A percentile compares a stretch with the other conserved stretches of the same genome.
Evolutionary conservation across 2,797 vertebrate species (phyloP).

Genomic region (Melanotaenia parkinsoni): DNA sequence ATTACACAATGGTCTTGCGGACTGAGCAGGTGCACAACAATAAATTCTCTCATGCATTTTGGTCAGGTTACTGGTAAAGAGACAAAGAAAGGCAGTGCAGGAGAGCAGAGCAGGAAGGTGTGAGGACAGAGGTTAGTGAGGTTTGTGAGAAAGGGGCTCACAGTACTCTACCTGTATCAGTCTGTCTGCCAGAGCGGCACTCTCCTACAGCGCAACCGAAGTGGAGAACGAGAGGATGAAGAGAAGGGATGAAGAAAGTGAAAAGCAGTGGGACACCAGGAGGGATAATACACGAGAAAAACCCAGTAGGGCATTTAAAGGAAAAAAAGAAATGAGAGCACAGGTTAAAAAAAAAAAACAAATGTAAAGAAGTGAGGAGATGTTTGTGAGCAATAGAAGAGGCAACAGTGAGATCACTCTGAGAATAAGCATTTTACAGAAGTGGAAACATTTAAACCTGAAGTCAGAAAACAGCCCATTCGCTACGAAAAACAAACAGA

Average conservation of each 20-base stretch:
- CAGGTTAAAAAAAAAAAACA: conserved; percentile 34
- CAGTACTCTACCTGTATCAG: conserved; percentile 95
- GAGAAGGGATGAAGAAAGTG: conserved; percentile 68
- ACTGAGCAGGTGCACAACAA: conserved; percentile 10
- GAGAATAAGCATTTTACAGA: conserved; percentile 32
- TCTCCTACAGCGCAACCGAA: conserved; percentile 87
- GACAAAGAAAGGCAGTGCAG: conserved; percentile 33
- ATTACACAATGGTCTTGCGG: conserved; percentile 21
- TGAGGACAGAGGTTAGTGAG: conserved; percentile 39
- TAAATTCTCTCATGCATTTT: conserved; percentile 68
- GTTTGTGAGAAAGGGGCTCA: conserved; percentile 55
- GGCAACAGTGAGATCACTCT: conserved; percentile 40
- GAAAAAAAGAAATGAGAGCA: conserved; percentile 18
- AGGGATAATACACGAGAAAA: conserved; percentile 45
- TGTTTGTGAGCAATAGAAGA: conserved; percentile 42
- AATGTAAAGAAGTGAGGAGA: conserved; percentile 24
- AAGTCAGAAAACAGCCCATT: not conserved
- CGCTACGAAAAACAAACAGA: too few species aligned
- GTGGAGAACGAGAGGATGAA: conserved; percentile 67
- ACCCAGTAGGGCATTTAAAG: conserved; percentile 20
- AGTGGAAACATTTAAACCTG: conserved; percentile 33
- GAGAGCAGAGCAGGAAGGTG: conserved; percentile 19
- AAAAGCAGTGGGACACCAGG: conserved; percentile 54
- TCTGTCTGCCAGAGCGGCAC: conserved; percentile 97
- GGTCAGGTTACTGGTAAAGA: conserved; percentile 28